A percentile compares a stretch with the other conserved stretches of the same genome.
Evolutionary conservation across 2,797 vertebrate genomes (phyloP).

Genomic region (Tamandua tetradactyla): DNA sequence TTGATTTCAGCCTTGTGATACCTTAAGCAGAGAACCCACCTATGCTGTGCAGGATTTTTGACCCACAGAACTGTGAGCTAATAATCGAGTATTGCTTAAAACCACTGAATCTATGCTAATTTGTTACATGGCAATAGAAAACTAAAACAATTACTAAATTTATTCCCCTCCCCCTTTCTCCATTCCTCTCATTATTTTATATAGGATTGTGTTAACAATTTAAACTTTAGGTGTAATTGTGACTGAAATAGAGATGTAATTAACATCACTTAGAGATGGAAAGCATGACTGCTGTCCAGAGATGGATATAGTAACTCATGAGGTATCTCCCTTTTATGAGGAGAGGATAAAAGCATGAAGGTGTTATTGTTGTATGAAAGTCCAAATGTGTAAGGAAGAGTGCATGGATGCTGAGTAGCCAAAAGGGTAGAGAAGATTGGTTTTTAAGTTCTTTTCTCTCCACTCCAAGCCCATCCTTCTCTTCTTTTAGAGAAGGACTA

Average conservation of each 20-base stretch:
- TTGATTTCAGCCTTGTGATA: not conserved
- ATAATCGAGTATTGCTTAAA: too few relatives aligned
- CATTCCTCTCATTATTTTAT: not conserved
- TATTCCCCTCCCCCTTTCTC: not conserved
- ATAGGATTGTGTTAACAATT: not conserved
- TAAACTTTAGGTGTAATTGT: not conserved
- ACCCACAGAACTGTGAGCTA: not conserved
- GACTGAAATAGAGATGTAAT: not conserved
- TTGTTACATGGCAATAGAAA: not conserved
- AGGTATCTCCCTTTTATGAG: not conserved
- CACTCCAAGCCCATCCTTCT: not conserved
- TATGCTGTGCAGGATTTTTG: not conserved
- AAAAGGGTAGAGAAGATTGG: not conserved
- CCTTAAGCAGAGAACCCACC: too few relatives aligned
- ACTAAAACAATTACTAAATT: not conserved
- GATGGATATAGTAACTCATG: not conserved
- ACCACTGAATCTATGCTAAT: too few relatives aligned
- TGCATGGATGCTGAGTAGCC: not conserved
- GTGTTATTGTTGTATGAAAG: not conserved
- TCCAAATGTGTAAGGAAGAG: not conserved
- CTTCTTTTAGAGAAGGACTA: not conserved
- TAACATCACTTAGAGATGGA: not conserved
- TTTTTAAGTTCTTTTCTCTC: not conserved
- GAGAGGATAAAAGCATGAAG: not conserved
- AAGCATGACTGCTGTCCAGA: not conserved